These are phyloP conservation scores for Callinectes sapidus DNA, from an alignment of 2,888 invertebrate genomes.

Conservation along the genomic window DNA sequence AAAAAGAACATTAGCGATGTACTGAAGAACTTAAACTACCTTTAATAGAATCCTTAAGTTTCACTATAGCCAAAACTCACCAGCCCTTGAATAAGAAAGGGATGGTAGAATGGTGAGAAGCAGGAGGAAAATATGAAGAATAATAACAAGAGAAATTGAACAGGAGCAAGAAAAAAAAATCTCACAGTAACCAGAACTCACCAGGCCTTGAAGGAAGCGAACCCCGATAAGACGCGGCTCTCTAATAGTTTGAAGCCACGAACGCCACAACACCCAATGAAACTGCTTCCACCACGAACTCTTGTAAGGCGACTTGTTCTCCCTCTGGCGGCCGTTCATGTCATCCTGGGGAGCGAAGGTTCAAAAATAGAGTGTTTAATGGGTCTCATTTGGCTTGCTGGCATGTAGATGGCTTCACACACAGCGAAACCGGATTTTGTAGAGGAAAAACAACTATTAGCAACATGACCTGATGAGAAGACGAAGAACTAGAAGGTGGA, in stretches of 20 bases:
- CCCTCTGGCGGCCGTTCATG: background rate
- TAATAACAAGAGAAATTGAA: too few species aligned
- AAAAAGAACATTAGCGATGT: background rate
- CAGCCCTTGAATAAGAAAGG: conserved; percentile 92
- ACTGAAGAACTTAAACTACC: background rate
- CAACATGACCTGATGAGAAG: background rate
- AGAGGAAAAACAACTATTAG: background rate
- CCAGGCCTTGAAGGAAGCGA: conserved; percentile 90
- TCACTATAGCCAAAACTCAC: conserved; percentile 79
- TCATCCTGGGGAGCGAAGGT: background rate
- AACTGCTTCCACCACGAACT: conserved; percentile 93
- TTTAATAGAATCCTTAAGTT: background rate
- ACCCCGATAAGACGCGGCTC: conserved; percentile 94
- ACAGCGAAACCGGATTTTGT: background rate
- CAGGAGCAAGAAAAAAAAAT: too few species aligned
- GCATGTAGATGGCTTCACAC: background rate
- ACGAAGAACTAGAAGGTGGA: background rate
- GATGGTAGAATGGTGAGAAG: too few species aligned
- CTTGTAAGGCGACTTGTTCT: conserved; percentile 82
- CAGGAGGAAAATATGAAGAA: too few species aligned
- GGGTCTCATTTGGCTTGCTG: background rate
- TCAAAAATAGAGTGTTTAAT: background rate
- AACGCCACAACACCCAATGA: conserved; percentile 90
- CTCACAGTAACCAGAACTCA: conserved; percentile 78
- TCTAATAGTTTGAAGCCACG: conserved; percentile 90